phyloP scores from a whole-genome alignment of 1,140 invertebrate genomes.

The Galleria mellonella region DNA sequence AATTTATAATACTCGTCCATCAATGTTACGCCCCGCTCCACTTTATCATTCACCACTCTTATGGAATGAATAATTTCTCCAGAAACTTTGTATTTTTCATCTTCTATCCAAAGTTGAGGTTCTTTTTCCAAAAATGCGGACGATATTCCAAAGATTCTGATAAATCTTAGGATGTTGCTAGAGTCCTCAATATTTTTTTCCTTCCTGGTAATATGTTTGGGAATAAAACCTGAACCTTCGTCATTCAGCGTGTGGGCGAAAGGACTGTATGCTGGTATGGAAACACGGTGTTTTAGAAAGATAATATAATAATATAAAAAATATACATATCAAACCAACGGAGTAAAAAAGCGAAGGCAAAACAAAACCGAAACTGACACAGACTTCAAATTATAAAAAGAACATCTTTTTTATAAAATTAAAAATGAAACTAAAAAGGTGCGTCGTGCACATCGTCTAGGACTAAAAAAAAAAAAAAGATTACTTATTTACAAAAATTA shows the following conservation, averaged over 20 bases:
- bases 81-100: slow-evolving; percentile 12
- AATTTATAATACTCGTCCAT: slow-evolving; percentile 29
- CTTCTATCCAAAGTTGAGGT: slow-evolving; percentile 12
- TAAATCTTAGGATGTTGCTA: slow-evolving; percentile 12
- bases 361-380: no score
- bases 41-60: slow-evolving; percentile 31
- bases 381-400: no score
- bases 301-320: no score
- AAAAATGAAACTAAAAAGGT: no score
- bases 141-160: slow-evolving; percentile 6
- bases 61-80: slow-evolving; percentile 14
- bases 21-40: slow-evolving; percentile 31
- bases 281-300: no score
- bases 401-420: no score
- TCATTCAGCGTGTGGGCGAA: slow-evolving; percentile 7
- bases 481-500: no score
- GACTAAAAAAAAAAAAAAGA: no score
- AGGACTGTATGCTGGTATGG: no score
- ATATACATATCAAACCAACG: no score
- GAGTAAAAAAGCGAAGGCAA: no score
- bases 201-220: slow-evolving; percentile 12
- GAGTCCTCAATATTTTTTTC: slow-evolving; percentile 20
- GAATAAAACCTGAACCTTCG: slow-evolving; percentile 7
- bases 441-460: no score
- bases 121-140: slow-evolving; percentile 23